Conservation (phyloP, 2,113 vertebrate species). For the Fregetta grallaria region DNA sequence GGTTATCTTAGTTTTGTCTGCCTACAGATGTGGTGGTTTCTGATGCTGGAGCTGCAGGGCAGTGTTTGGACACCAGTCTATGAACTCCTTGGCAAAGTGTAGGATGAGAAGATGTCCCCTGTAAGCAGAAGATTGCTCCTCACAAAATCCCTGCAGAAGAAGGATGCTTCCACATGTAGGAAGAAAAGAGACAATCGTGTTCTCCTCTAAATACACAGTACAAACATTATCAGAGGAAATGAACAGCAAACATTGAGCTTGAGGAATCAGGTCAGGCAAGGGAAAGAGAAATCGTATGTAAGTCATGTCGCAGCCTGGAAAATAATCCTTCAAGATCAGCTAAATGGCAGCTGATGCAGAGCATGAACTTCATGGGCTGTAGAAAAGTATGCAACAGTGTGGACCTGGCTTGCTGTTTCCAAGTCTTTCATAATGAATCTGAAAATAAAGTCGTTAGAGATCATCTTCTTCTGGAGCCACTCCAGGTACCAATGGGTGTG, state of each 20-base stretch:
- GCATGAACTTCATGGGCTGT: not conserved
- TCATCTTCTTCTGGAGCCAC: not conserved
- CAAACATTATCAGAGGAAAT: not conserved
- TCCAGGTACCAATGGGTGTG: accelerated
- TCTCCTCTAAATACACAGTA: not conserved
- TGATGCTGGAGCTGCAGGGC: not conserved
- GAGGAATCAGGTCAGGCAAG: not conserved
- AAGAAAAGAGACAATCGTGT: not conserved
- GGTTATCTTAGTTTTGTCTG: not conserved
- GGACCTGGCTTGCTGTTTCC: not conserved
- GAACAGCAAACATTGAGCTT: not conserved
- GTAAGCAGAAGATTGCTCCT: not conserved
- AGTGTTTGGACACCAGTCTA: not conserved
- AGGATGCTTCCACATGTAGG: not conserved
- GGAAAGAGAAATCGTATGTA: accelerated
- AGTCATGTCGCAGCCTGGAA: not conserved
- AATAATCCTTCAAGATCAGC: not conserved
- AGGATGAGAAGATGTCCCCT: not conserved
- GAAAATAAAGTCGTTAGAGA: not conserved
- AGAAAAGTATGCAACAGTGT: not conserved
- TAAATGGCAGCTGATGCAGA: not conserved
- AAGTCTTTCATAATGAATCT: not conserved
- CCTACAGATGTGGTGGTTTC: not conserved
- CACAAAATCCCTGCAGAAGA: not conserved
- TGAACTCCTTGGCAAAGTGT: not conserved